These are phyloP conservation scores for Drosophila miranda DNA, from an alignment of 1,140 invertebrate species.

Conservation along the genomic window DNA sequence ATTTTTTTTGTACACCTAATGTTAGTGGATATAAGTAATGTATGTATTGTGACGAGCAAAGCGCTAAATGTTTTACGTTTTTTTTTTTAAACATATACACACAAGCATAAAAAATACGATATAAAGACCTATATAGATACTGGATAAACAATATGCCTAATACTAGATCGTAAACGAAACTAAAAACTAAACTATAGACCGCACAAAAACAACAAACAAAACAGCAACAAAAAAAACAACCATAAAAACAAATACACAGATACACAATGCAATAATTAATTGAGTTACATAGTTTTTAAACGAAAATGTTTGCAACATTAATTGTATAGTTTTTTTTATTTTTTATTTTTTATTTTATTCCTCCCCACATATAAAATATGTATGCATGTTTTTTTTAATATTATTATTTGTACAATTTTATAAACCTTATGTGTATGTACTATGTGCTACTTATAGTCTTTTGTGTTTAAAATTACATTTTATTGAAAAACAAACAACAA, in stretches of 20 bases:
- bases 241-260: constrained; percentile 31
- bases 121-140: constrained; percentile 24
- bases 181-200: constrained; percentile 43
- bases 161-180: constrained; percentile 47
- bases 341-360: constrained; percentile 16
- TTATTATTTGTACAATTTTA: constrained; percentile 33
- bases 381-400: constrained; percentile 1
- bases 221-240: background rate
- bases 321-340: constrained; percentile 46
- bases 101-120: constrained; percentile 32
- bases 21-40: constrained; percentile 58
- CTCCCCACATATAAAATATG: too few species aligned
- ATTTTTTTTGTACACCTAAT: constrained; percentile 77
- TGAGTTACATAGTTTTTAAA: constrained; percentile 75
- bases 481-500: constrained; percentile 54
- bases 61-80: constrained; percentile 65
- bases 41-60: constrained; percentile 48
- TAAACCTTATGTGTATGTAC: constrained; percentile 53
- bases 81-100: constrained; percentile 42
- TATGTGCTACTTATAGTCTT: constrained; percentile 71
- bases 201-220: constrained; percentile 23
- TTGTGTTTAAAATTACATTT: constrained; percentile 67
- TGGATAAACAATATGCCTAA: constrained; percentile 53
- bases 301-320: constrained; percentile 31
- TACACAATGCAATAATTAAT: constrained; percentile 69